Evolutionary conservation across 2,888 invertebrate genomes (phyloP).

Genomic region (Pristionchus japonicus): DNA sequence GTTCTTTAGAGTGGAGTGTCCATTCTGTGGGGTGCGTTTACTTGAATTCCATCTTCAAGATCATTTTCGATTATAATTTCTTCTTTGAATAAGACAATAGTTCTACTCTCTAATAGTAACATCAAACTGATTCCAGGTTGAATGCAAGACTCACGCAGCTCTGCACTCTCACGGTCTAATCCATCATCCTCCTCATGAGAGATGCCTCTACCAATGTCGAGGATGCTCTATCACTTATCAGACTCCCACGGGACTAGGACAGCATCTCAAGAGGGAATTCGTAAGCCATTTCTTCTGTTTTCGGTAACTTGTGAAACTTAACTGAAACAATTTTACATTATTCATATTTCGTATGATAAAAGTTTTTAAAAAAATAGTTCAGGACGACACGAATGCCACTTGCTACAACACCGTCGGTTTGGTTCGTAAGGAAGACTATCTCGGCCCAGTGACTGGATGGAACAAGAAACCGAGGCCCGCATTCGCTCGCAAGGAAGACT

Average conservation of each 20-base stretch:
- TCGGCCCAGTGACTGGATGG: constrained; percentile 7
- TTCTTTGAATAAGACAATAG: background rate
- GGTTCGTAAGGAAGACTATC: constrained; percentile 5
- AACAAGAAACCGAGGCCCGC: background rate
- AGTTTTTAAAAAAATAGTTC: background rate
- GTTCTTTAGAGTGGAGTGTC: constrained; percentile 7
- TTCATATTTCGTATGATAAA: background rate
- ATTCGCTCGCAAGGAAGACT: background rate
- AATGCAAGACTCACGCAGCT: background rate
- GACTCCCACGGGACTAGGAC: constrained; percentile 43
- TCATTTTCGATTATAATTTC: background rate
- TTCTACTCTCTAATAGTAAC: too few relatives aligned
- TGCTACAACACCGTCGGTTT: constrained; percentile 1
- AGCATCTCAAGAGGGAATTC: constrained; percentile 42
- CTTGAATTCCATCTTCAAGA: background rate
- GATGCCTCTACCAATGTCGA: constrained; percentile 36
- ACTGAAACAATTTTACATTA: too few relatives aligned
- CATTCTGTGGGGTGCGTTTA: constrained; percentile 9
- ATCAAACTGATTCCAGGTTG: background rate
- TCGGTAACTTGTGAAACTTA: too few relatives aligned
- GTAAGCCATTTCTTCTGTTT: too few relatives aligned
- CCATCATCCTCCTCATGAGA: background rate
- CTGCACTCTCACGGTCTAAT: constrained; percentile 4
- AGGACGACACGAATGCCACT: background rate
- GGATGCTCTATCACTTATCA: background rate